phyloP scores from a whole-genome alignment of 2,113 vertebrate genomes.

The Scomber scombrus region DNA sequence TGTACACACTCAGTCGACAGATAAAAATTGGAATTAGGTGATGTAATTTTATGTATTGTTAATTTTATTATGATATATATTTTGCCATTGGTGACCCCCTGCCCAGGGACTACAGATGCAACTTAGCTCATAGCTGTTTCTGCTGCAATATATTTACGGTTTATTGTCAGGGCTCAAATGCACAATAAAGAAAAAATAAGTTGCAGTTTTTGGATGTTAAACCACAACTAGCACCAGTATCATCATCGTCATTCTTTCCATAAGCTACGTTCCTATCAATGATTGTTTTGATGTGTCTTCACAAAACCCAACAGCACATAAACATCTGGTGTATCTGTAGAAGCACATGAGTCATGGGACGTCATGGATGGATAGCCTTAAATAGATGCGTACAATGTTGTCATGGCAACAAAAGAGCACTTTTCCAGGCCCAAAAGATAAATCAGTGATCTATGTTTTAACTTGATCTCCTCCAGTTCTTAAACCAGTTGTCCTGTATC shows the following conservation, averaged over 20 bases:
- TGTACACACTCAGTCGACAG: no score
- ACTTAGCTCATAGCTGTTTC: no score
- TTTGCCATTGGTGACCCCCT: no score
- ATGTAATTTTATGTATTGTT: no score
- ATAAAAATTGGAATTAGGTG: no score
- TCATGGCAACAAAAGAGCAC: slow-evolving; percentile 21
- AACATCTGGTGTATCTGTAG: neutral
- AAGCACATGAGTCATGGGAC: slow-evolving; percentile 6
- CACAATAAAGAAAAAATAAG: no score
- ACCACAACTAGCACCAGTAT: neutral
- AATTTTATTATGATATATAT: no score
- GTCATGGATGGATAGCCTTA: neutral
- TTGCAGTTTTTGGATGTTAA: slow-evolving; percentile 14
- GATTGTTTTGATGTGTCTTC: slow-evolving; percentile 20
- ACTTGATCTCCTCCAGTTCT: slow-evolving; percentile 23
- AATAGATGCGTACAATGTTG: slow-evolving; percentile 2
- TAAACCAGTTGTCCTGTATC: slow-evolving; percentile 2
- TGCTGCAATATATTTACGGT: no score
- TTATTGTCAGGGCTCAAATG: no score
- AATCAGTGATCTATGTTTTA: slow-evolving; percentile 48
- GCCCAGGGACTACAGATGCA: no score
- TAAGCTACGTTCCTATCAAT: no score
- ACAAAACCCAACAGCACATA: slow-evolving; percentile 3
- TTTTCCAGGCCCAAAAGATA: slow-evolving; percentile 10
- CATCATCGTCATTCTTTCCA: neutral